Evolutionary conservation across 2,888 invertebrate genomes (phyloP), one percentile per base, ranked within the genome.

Genomic region (Drosophila mulleri): DNA sequence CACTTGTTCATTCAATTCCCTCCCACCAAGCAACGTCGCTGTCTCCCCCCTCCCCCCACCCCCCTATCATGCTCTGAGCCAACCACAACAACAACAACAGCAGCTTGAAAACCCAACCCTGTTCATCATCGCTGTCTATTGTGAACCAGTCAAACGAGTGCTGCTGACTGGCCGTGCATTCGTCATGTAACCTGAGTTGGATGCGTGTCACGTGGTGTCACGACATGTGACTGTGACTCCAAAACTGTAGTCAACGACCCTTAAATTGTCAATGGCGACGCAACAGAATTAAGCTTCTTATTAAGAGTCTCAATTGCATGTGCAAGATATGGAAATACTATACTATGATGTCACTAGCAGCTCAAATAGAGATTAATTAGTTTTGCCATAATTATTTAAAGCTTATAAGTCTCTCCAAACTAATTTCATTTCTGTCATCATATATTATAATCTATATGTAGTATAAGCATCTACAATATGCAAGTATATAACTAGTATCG

Each of bases 1-100:
- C 80, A 78, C 39, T 73, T 75, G 64, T 68, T 58, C 59, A 64
- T 61, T 37, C 32, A 29, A 61, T 59, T n/a, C 26, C 26, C 7
- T 20, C 9, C n/a, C 20, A 29, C 8, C 29, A 8, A 29, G 29
- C 29, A 7, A 1, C 29, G 29, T 0, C 26, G n/a, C n/a, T n/a
- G n/a, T 2, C n/a, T 0, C 2, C 12, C 45, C 23, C 3, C 23
- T 26, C 3, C 6, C 26, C 26, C 5, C 6, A 1, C 45, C 5
- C 44, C 44, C 14, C 2, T 5, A n/a, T 11, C 45, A 14, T 37
- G 3, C n/a, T 11, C 48, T 2, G n/a, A 29, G 2, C 35, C 61
- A 42, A 57, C 20, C 20, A 12, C n/a, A 41, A 18, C 29, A 62
- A 26, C 26, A 26, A 11, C 18, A 72, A 37, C 14, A 37, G 44